Conservation (phyloP, 2,888 invertebrate species). For the Drosophila cyrtoloma region DNA sequence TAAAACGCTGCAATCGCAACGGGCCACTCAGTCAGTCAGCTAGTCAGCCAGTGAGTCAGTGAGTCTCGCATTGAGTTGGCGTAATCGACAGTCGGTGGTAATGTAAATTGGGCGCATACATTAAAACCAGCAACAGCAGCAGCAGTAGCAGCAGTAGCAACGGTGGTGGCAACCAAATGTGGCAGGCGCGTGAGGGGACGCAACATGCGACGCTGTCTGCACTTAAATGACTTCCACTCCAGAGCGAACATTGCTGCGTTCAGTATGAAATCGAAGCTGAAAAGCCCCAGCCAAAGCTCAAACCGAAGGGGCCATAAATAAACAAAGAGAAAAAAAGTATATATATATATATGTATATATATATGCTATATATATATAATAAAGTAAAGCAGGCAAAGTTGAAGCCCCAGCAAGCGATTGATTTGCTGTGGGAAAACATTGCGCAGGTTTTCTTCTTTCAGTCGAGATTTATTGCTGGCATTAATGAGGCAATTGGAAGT, state of each 20-base stretch:
- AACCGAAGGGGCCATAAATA: constrained; percentile 59
- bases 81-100: constrained; percentile 72
- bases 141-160: neutral
- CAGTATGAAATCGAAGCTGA: constrained; percentile 63
- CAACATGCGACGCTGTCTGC: constrained; percentile 59
- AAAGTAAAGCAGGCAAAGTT: constrained; percentile 30
- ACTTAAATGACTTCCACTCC: constrained; percentile 77
- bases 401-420: constrained; percentile 49
- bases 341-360: neutral
- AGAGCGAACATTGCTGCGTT: constrained; percentile 51
- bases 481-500: constrained; percentile 51
- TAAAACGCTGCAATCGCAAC: constrained; percentile 67
- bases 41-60: constrained; percentile 44
- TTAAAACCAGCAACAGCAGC: constrained; percentile 34
- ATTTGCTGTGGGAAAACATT: constrained; percentile 56
- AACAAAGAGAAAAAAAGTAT: constrained; percentile 28
- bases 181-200: constrained; percentile 25
- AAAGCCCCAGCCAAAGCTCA: constrained; percentile 15
- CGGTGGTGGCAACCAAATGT: constrained; percentile 47
- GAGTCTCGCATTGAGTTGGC: constrained; percentile 45
- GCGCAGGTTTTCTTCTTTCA: constrained; percentile 26
- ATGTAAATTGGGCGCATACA: constrained; percentile 76
- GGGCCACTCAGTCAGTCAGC: constrained; percentile 41
- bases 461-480: constrained; percentile 48
- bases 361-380: neutral